phyloP scores from a whole-genome alignment of 2,888 invertebrate species.

The Caprella mutica region DNA sequence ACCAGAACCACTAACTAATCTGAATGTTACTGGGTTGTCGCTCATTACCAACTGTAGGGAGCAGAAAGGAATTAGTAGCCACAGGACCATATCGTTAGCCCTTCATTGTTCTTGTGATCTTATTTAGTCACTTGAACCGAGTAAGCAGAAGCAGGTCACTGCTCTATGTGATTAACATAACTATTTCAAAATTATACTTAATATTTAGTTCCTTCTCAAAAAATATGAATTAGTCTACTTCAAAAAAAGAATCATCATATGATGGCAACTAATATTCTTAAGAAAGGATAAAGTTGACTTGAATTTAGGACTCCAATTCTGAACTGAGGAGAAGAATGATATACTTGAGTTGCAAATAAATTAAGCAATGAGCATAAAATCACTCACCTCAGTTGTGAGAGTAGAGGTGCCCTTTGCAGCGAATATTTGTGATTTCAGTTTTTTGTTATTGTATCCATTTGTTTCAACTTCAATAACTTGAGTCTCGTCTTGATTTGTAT shows the following conservation, averaged over 20 bases:
- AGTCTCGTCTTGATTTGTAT: slow-evolving; percentile 21
- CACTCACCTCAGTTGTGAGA: slow-evolving; percentile 10
- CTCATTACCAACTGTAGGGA: slow-evolving; percentile 18
- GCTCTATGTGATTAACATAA: too few species aligned
- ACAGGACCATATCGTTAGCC: neutral
- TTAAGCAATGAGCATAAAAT: neutral
- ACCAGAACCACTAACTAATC: slow-evolving; percentile 20
- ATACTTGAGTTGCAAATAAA: neutral
- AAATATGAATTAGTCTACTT: too few species aligned
- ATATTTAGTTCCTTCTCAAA: too few species aligned
- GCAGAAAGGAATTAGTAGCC: neutral
- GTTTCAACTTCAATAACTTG: slow-evolving; percentile 28
- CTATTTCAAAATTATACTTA: too few species aligned
- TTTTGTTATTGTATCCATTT: slow-evolving; percentile 23
- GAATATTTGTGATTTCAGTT: slow-evolving; percentile 22
- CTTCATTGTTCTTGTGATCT: neutral
- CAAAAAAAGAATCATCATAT: too few species aligned
- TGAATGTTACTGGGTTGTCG: slow-evolving; percentile 28
- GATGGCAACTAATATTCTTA: too few species aligned
- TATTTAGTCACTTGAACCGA: neutral
- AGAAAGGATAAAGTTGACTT: neutral
- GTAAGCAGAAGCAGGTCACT: too few species aligned
- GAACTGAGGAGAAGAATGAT: neutral
- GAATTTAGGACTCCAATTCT: neutral
- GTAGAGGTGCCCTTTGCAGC: neutral